These are phyloP conservation scores for Oreonectes daqikongensis DNA, from an alignment of 2,797 vertebrate genomes.

Conservation along the genomic window DNA sequence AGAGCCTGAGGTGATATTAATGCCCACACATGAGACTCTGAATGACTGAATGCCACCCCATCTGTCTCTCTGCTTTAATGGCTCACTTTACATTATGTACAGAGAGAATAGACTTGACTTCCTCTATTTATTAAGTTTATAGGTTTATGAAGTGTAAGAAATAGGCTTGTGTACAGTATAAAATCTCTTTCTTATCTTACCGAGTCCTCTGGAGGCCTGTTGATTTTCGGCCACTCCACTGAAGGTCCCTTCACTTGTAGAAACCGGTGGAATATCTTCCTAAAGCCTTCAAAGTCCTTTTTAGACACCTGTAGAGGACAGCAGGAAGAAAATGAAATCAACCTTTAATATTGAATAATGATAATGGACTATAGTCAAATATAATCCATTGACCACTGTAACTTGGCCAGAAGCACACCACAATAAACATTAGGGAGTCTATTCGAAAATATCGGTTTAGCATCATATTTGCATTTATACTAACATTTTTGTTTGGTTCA, in stretches of 20 bases:
- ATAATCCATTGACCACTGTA: too few relatives aligned
- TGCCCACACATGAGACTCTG: neutral
- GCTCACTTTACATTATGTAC: neutral
- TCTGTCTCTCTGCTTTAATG: neutral
- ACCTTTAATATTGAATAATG: too few relatives aligned
- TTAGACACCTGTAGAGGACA: constrained; percentile 71
- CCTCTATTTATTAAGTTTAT: constrained; percentile 1
- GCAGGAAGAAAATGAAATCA: neutral
- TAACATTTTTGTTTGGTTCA: too few relatives aligned
- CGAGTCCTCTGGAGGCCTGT: constrained; percentile 95
- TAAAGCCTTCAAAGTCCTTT: constrained; percentile 95
- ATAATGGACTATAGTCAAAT: too few relatives aligned
- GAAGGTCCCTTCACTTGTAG: constrained; percentile 96
- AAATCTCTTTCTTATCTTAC: constrained; percentile 77
- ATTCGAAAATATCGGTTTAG: too few relatives aligned
- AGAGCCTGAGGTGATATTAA: neutral
- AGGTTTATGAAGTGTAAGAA: constrained; percentile 2
- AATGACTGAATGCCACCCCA: neutral
- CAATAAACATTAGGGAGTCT: too few relatives aligned
- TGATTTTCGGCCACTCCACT: constrained; percentile 96
- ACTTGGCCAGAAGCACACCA: too few relatives aligned
- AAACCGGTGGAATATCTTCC: constrained; percentile 93
- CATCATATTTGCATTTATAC: too few relatives aligned
- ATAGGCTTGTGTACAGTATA: neutral
- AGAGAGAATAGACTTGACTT: neutral